These are phyloP conservation scores for Drosophila kambysellisi DNA, from an alignment of 2,888 invertebrate genomes.

Conservation along the genomic window DNA sequence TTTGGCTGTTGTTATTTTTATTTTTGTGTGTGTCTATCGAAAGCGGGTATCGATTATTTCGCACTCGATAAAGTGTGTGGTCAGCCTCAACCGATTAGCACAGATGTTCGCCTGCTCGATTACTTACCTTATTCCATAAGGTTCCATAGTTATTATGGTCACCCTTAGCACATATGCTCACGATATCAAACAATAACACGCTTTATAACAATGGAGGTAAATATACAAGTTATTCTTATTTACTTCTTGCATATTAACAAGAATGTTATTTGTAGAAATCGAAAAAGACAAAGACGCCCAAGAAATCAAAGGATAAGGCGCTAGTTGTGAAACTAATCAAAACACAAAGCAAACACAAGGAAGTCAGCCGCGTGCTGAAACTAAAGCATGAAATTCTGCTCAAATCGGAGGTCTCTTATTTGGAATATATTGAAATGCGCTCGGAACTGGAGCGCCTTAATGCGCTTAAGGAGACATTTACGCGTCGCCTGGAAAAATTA, in stretches of 20 bases:
- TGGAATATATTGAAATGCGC: conserved; percentile 77
- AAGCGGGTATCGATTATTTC: conserved; percentile 27
- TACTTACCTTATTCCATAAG: not conserved
- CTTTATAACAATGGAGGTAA: conserved; percentile 44
- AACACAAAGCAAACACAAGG: conserved; percentile 67
- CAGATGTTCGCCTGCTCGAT: too few species aligned
- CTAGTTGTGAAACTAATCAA: conserved; percentile 48
- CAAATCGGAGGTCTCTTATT: conserved; percentile 70
- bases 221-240: not conserved
- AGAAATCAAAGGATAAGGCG: conserved; percentile 61
- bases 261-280: conserved; percentile 40
- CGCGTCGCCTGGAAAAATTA: conserved; percentile 59
- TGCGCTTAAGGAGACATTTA: conserved; percentile 65
- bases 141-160: conserved; percentile 10
- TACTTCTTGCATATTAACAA: not conserved
- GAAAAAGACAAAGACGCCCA: conserved; percentile 59
- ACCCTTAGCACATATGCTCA: conserved; percentile 4
- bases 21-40: not conserved
- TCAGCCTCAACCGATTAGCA: not conserved
- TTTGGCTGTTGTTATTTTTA: not conserved
- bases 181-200: conserved; percentile 38
- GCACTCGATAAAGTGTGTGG: conserved; percentile 2
- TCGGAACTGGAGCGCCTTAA: conserved; percentile 74
- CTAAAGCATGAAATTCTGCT: conserved; percentile 72
- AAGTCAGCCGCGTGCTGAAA: conserved; percentile 72